Evolutionary conservation across 2,888 invertebrate species (phyloP).

Genomic region (Tipula unca): DNA sequence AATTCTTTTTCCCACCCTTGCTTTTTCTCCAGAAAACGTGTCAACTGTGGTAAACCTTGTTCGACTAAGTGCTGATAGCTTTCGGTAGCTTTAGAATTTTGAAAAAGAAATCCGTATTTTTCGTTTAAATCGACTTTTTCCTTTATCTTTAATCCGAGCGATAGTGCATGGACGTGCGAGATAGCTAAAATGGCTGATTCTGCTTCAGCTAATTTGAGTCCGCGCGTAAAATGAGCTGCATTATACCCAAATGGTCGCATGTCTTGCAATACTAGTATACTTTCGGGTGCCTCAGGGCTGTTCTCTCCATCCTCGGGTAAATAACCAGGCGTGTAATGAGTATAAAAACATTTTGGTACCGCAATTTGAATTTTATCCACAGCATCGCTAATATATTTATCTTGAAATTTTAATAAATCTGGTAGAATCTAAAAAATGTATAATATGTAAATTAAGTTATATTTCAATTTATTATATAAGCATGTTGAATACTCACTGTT

Average conservation of each 20-base stretch:
- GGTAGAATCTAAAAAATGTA: slow-evolving; percentile 53
- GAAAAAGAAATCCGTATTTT: slow-evolving; percentile 54
- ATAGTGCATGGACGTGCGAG: slow-evolving; percentile 64
- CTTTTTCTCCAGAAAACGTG: slow-evolving; percentile 58
- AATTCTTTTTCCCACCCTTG: slow-evolving; percentile 54
- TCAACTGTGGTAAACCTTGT: slow-evolving; percentile 65
- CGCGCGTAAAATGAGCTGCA: slow-evolving; percentile 30
- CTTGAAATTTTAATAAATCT: slow-evolving; percentile 55
- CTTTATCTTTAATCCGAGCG: slow-evolving; percentile 53
- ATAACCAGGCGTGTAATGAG: slow-evolving; percentile 48
- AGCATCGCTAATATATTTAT: slow-evolving; percentile 37
- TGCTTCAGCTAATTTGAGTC: slow-evolving; percentile 45
- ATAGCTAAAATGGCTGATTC: slow-evolving; percentile 62
- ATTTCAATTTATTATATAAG: neutral
- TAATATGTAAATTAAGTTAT: slow-evolving; percentile 21
- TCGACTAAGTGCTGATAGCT: slow-evolving; percentile 72
- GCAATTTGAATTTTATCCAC: slow-evolving; percentile 48
- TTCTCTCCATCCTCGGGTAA: slow-evolving; percentile 33
- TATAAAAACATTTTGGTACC: slow-evolving; percentile 62
- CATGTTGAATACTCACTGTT: slow-evolving; percentile 45
- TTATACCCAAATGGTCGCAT: slow-evolving; percentile 45
- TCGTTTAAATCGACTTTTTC: slow-evolving; percentile 35
- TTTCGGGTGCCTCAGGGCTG: slow-evolving; percentile 49
- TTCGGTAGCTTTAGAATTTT: slow-evolving; percentile 68
- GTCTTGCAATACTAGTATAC: slow-evolving; percentile 65